Evolutionary conservation across 2,888 invertebrate species (phyloP), one percentile per base, ranked within the genome.

Genomic region (Cistogaster globosa): DNA sequence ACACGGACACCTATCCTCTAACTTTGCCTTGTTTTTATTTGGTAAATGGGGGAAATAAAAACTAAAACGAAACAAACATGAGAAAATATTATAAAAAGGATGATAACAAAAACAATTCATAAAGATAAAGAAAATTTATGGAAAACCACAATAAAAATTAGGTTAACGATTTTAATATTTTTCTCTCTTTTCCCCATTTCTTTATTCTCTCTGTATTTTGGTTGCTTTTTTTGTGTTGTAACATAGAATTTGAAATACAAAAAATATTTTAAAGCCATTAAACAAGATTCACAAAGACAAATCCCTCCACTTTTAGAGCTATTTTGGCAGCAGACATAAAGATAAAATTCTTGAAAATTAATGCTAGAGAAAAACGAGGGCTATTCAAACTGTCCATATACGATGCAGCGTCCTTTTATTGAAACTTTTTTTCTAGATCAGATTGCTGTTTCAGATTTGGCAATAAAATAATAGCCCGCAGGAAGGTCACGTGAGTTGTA

Each of bases 101-200:
- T 58, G 67, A 68, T 80, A 53, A 84, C 36, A 74, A 82, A 79
- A 83, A 75, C 86, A 81, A 84, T 83, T 81, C 86, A 84, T 86
- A 86, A 86, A 86, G 86, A 86, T 83, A 87, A 87, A 78, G 83
- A 57, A 80, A 78, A 87, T 87, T 87, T 87, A 87, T 86, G 83
- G 85, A 81, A 83, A 65, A 83, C 87, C 87, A 85, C 80, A 85
- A 78, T 88, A 87, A 88, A 90, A 90, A 90, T 90, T 90, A 90
- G 90, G 90, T 90, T 90, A 90, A 90, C 90, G 90, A 90, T 90
- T 89, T 89, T 89, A 88, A 58, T 82, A 67, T 71, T 74, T n/a
- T 75, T 82, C 38, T 45, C 26, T 45, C 26, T 38, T 42, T n/a
- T 55, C 16, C 26, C 6, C 20, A 2, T 26, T 55, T 20, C 26